A percentile compares a stretch with the other conserved stretches of the same genome.
These are phyloP conservation scores for Halictus ligatus DNA, from an alignment of 2,888 invertebrate genomes.

Conservation along the genomic window DNA sequence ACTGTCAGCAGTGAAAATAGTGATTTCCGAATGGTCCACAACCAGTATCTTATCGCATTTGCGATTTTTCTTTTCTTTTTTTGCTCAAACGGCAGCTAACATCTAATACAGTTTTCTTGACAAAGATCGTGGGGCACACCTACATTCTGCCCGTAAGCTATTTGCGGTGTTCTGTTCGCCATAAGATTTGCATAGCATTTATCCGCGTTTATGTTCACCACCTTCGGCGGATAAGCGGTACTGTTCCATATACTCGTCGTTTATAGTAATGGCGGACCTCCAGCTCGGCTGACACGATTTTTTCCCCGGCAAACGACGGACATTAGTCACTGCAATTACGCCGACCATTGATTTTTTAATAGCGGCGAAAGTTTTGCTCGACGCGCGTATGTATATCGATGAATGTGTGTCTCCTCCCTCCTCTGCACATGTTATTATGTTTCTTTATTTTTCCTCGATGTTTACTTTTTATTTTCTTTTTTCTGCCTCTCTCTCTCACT, in stretches of 20 bases:
- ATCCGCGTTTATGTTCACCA: slow-evolving; percentile 47
- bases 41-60: slow-evolving; percentile 71
- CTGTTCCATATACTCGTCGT: slow-evolving; percentile 33
- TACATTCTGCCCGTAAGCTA: slow-evolving; percentile 61
- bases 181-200: slow-evolving; percentile 71
- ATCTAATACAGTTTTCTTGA: slow-evolving; percentile 22
- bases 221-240: slow-evolving; percentile 32
- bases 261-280: slow-evolving; percentile 43
- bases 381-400: neutral
- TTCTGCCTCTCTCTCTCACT: neutral
- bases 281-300: slow-evolving; percentile 32
- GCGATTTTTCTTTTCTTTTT: neutral
- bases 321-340: slow-evolving; percentile 57
- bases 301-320: slow-evolving; percentile 12
- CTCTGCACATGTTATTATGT: slow-evolving; percentile 26
- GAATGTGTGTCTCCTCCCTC: slow-evolving; percentile 7
- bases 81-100: neutral
- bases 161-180: slow-evolving; percentile 70
- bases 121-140: slow-evolving; percentile 29
- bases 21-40: neutral
- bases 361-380: slow-evolving; percentile 45
- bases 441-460: slow-evolving; percentile 7
- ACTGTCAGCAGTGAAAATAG: neutral
- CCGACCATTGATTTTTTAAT: slow-evolving; percentile 52
- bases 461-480: neutral